A percentile compares a stretch with the other conserved stretches of the same genome.
Evolutionary conservation across 2,113 vertebrate genomes (phyloP).

Genomic region (Cynoglossus semilaevis): DNA sequence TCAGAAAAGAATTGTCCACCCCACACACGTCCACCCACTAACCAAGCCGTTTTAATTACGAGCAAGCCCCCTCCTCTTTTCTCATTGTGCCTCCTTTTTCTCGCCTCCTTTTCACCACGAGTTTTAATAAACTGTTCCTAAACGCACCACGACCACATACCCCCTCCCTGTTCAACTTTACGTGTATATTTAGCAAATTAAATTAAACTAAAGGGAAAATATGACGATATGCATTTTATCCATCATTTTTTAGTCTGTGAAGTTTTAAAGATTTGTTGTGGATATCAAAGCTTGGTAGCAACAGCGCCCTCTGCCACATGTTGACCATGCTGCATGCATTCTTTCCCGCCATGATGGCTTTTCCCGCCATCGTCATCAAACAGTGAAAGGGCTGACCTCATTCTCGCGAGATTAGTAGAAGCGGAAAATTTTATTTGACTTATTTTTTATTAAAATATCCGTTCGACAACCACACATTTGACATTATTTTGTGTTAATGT

Average conservation of each 20-base stretch:
- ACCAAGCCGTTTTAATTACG: conserved; percentile 55
- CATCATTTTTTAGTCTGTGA: too few species aligned
- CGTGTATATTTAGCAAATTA: too few species aligned
- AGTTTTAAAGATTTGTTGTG: conserved; percentile 15
- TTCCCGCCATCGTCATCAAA: conserved; percentile 72
- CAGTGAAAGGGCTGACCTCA: not conserved
- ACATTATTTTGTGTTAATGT: too few species aligned
- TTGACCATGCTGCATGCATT: conserved; percentile 34
- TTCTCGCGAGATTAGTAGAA: conserved; percentile 47
- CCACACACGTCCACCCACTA: conserved; percentile 27
- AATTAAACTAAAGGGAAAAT: too few species aligned
- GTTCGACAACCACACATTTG: not conserved
- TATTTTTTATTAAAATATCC: not conserved
- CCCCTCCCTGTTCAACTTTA: too few species aligned
- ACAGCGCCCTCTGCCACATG: conserved; percentile 47
- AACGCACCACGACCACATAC: not conserved
- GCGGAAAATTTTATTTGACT: not conserved
- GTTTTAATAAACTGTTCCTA: conserved; percentile 1
- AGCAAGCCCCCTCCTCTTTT: conserved; percentile 18
- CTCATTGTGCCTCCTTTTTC: conserved; percentile 30
- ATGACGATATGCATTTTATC: too few species aligned
- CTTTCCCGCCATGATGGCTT: conserved; percentile 65
- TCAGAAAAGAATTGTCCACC: conserved; percentile 1
- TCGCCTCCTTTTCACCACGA: conserved; percentile 8
- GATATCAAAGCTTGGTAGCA: not conserved